phyloP scores from a whole-genome alignment of 2,888 invertebrate species.

The Acanthosepion esculentum region DNA sequence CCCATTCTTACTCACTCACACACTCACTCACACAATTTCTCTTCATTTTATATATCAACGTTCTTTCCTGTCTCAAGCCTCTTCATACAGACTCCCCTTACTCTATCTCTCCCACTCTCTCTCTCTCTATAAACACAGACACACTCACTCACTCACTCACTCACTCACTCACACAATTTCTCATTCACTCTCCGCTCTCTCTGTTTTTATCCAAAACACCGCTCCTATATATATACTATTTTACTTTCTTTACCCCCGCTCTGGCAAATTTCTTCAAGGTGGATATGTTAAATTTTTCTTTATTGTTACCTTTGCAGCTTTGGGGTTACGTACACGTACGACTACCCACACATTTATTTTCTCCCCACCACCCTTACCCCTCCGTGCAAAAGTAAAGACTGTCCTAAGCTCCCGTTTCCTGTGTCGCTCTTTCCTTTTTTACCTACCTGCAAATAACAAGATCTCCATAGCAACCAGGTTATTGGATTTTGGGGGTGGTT shows the following conservation, averaged over 20 bases:
- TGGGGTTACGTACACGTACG: background rate
- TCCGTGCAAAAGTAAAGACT: background rate
- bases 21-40: too few relatives aligned
- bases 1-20: too few relatives aligned
- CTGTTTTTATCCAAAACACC: background rate
- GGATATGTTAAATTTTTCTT: background rate
- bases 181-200: background rate
- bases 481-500: background rate
- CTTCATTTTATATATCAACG: background rate
- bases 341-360: background rate
- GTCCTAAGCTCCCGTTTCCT: background rate
- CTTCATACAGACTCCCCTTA: background rate
- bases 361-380: background rate
- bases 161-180: too few relatives aligned
- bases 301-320: background rate
- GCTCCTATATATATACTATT: background rate
- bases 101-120: background rate
- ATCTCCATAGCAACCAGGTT: constrained; percentile 20
- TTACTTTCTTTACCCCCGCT: background rate
- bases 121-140: too few relatives aligned
- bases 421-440: background rate
- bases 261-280: background rate
- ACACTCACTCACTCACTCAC: too few relatives aligned
- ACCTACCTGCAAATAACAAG: background rate
- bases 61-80: background rate